phyloP scores from a whole-genome alignment of 2,888 invertebrate genomes.

The Lasioglossum vierecki region DNA sequence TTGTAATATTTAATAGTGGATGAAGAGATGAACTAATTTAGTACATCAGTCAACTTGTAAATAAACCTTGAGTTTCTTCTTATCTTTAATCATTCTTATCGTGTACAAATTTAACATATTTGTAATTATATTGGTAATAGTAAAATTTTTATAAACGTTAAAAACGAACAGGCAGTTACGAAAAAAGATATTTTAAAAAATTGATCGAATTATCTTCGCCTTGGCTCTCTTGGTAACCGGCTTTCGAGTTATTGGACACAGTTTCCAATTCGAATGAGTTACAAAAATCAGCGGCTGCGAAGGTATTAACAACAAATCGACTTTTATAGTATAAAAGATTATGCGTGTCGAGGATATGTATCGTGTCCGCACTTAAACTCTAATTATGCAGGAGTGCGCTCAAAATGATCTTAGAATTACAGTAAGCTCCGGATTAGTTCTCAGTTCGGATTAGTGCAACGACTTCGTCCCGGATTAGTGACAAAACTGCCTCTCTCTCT shows the following conservation, averaged over 20 bases:
- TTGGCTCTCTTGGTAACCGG: not conserved
- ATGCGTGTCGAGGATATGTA: constrained; percentile 50
- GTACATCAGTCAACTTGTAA: not conserved
- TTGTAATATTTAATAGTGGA: not conserved
- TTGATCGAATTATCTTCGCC: not conserved
- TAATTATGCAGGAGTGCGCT: constrained; percentile 27
- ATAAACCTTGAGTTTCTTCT: not conserved
- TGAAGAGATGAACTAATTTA: not conserved
- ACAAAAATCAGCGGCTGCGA: constrained; percentile 8
- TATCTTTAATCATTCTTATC: not conserved
- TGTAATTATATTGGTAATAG: not conserved
- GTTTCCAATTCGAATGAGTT: not conserved
- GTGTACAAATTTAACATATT: constrained; percentile 2
- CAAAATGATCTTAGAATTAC: constrained; percentile 36
- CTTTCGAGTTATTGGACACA: not conserved
- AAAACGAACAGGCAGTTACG: not conserved
- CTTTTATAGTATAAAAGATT: constrained; percentile 43
- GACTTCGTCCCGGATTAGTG: not conserved
- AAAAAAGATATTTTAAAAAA: not conserved
- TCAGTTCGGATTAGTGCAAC: constrained; percentile 6
- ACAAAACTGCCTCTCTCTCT: not conserved
- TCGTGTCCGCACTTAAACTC: constrained; percentile 33
- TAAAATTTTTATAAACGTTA: not conserved
- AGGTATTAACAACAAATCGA: constrained; percentile 21
- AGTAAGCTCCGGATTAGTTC: not conserved